Evolutionary conservation across 2,888 invertebrate species (phyloP).

Genomic region (Drosophila nr. perissopoda): DNA sequence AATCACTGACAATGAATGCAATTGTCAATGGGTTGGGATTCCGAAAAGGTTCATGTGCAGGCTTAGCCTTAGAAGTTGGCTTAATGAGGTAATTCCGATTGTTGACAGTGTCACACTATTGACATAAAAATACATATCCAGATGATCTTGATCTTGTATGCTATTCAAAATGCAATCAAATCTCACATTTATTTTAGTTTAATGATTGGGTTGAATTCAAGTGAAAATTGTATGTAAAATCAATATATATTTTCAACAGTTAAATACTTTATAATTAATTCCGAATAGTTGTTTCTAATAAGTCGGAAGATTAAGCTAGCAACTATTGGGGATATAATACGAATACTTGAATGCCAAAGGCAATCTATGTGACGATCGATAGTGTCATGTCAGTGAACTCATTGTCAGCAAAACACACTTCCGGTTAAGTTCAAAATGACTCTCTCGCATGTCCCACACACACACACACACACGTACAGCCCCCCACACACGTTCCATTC

Average conservation of each 20-base stretch:
- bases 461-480: not conserved
- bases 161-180: not conserved
- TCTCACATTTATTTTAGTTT: not conserved
- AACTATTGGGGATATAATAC: not conserved
- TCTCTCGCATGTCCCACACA: not conserved
- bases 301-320: not conserved
- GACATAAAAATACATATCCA: not conserved
- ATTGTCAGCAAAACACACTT: slow-evolving; percentile 41
- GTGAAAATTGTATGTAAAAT: not conserved
- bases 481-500: not conserved
- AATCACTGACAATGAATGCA: not conserved
- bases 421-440: slow-evolving; percentile 36
- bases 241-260: not conserved
- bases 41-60: slow-evolving; percentile 2
- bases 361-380: slow-evolving; percentile 38
- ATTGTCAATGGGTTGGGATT: slow-evolving; percentile 1
- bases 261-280: no score
- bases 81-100: not conserved
- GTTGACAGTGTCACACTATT: not conserved
- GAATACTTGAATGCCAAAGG: not conserved
- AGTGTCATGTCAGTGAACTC: slow-evolving; percentile 47
- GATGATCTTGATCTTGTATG: not conserved
- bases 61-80: not conserved
- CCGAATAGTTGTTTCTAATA: not conserved
- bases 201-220: not conserved